Evolutionary conservation across 1,140 invertebrate species (phyloP).

Genomic region (Calycopis cecrops): DNA sequence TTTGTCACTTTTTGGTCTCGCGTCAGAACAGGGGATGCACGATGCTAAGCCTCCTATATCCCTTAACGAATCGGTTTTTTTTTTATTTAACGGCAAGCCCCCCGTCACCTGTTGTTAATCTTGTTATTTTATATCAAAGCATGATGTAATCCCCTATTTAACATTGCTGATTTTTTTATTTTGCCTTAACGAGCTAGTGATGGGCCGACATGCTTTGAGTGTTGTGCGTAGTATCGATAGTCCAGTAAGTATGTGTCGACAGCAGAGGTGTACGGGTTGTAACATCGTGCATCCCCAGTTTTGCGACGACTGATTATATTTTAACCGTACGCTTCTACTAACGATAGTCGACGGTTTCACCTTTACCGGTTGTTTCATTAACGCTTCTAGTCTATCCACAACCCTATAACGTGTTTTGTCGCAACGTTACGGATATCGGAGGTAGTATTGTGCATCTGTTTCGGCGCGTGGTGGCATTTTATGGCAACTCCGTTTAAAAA

Average conservation of each 20-base stretch:
- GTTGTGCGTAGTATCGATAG: slow-evolving; percentile 42
- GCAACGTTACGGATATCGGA: slow-evolving; percentile 61
- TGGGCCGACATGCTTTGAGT: slow-evolving; percentile 53
- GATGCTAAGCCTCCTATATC: slow-evolving; percentile 64
- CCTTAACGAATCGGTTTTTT: slow-evolving; percentile 30
- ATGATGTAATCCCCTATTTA: slow-evolving; percentile 46
- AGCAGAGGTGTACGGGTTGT: slow-evolving; percentile 48
- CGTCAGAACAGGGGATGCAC: slow-evolving; percentile 71
- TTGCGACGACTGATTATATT: slow-evolving; percentile 25
- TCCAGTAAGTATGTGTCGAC: slow-evolving; percentile 37
- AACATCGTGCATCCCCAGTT: slow-evolving; percentile 66
- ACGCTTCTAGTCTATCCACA: slow-evolving; percentile 67
- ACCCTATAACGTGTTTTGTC: slow-evolving; percentile 55
- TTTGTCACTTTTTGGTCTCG: slow-evolving; percentile 48
- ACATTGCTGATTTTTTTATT: slow-evolving; percentile 34
- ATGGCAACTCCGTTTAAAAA: neutral
- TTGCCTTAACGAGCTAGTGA: slow-evolving; percentile 13
- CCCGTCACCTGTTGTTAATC: slow-evolving; percentile 21
- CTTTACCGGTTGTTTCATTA: slow-evolving; percentile 30
- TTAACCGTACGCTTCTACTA: slow-evolving; percentile 70
- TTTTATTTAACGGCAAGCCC: slow-evolving; percentile 19
- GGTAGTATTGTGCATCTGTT: slow-evolving; percentile 72
- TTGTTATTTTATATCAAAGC: slow-evolving; percentile 31
- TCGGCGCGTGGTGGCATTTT: slow-evolving; percentile 29
- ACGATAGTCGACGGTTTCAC: slow-evolving; percentile 43